Conservation (phyloP, 1,140 invertebrate species). For the Mesaphorura yosii region DNA sequence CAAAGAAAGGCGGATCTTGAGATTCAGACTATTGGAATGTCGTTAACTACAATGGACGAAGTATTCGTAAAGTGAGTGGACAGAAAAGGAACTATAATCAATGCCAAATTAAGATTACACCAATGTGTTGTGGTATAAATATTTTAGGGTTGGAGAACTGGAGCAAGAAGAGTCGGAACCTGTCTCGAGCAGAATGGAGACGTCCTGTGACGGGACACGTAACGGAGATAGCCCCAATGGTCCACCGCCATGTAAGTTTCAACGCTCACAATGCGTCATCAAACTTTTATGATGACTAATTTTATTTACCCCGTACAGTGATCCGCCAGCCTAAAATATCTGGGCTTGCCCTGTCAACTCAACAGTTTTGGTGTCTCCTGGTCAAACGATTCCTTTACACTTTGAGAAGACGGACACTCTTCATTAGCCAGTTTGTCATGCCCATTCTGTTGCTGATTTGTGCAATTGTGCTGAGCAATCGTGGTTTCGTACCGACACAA, state of each 20-base stretch:
- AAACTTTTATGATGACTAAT: not conserved
- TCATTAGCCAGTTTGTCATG: slow-evolving; percentile 24
- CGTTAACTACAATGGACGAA: slow-evolving; percentile 32
- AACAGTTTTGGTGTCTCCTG: slow-evolving; percentile 24
- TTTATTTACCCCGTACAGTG: not conserved
- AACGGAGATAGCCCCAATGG: not conserved
- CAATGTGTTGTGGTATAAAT: not conserved
- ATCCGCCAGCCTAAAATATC: not conserved
- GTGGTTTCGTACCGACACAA: not conserved
- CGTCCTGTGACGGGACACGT: too few species aligned
- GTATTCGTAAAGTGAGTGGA: slow-evolving; percentile 22
- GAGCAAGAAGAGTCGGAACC: not conserved
- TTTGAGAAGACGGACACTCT: slow-evolving; percentile 17
- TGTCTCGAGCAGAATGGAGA: not conserved
- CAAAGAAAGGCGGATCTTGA: slow-evolving; percentile 21
- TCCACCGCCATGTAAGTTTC: not conserved
- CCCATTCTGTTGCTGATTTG: slow-evolving; percentile 20
- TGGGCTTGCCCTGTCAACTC: slow-evolving; percentile 12
- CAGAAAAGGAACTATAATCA: not conserved
- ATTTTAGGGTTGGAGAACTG: slow-evolving; percentile 12
- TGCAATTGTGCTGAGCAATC: slow-evolving; percentile 18
- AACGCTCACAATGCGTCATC: not conserved
- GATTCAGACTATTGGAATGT: slow-evolving; percentile 27
- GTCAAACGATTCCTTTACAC: slow-evolving; percentile 24
- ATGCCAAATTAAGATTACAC: not conserved